These are phyloP conservation scores for Muscicapa adusta DNA, from an alignment of 2,113 vertebrate species.

Conservation along the genomic window DNA sequence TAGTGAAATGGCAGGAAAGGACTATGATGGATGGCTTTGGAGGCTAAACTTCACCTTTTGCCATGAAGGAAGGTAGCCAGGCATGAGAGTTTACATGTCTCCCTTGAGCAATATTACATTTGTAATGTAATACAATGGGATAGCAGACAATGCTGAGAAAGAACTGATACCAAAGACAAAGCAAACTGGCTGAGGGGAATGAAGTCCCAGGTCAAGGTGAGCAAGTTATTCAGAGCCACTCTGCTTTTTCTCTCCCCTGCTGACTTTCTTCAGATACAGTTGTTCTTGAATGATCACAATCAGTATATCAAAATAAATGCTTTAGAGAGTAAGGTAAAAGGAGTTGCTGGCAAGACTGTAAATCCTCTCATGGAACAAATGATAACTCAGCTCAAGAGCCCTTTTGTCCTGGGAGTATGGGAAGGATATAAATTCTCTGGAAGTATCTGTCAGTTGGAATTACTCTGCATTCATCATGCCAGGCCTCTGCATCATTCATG, in stretches of 20 bases:
- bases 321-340: conserved; percentile 70
- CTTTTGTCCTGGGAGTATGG: conserved; percentile 60
- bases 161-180: background rate
- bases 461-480: conserved; percentile 70
- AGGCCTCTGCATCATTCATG: conserved; percentile 75
- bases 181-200: background rate
- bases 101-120: background rate
- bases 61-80: background rate
- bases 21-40: background rate
- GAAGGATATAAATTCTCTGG: conserved; percentile 70
- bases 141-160: background rate
- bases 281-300: conserved; percentile 69
- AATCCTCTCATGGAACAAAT: conserved; percentile 72
- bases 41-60: background rate
- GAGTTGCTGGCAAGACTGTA: conserved; percentile 69
- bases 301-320: conserved; percentile 72
- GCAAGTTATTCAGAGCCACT: background rate
- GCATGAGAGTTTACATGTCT: background rate
- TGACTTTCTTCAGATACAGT: conserved; percentile 63
- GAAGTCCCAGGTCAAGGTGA: conserved; percentile 20
- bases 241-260: background rate
- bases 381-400: conserved; percentile 70
- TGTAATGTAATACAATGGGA: background rate
- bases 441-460: conserved; percentile 70
- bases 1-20: background rate